Base-by-base conservation (phyloP, 2,888 invertebrate genomes). In the Pyrrhosoma nymphula region DNA sequence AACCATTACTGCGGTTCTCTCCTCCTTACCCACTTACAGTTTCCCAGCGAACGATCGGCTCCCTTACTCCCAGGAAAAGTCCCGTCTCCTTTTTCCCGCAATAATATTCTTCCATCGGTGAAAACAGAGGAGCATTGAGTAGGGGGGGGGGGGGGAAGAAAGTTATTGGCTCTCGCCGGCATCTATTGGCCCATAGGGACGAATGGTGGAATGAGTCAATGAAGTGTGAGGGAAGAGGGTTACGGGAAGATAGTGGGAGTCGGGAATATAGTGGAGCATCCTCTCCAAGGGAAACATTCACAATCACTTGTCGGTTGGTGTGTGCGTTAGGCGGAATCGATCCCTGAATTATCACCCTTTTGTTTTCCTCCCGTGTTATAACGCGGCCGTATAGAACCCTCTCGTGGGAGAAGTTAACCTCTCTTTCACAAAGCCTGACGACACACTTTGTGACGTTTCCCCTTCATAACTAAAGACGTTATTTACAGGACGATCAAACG, bases 201-300 rank as follows among this genome's bases (percentile, higher is more conserved):
- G 82, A 35, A 18, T 82, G 82, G 82, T 35, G 82, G 82, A 12
- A 35, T 82, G 82, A 82, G 82, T 82, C 82, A 82, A 82, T 82
- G 82, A 82, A 35, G 82, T 82, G 82, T 2, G 82, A 16, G 30
- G 16, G 82, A 82, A 82, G 35, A 35, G 4, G 82, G 26, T 12
- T 35, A 18, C 82, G n/a, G 82, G 14, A 35, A 82, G 82, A 82
- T 35, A 82, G 30, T 35, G 82, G 18, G 82, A 35, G 35, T 35
- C 4, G 14, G 82, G 35, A 35, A 35, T 82, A 35, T 30, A 35
- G 16, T 1, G 35, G 8, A 26, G 35, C 14, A 82, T 82, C n/a
- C 39, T 35, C 56, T 56, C n/a, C 89, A 26, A 26, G 6, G 56
- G 56, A 56, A 55, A 23, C 26, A n/a, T 89, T n/a, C 55, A 26